phyloP scores from a whole-genome alignment of 2,797 vertebrate species.

The Danionella dracula region DNA sequence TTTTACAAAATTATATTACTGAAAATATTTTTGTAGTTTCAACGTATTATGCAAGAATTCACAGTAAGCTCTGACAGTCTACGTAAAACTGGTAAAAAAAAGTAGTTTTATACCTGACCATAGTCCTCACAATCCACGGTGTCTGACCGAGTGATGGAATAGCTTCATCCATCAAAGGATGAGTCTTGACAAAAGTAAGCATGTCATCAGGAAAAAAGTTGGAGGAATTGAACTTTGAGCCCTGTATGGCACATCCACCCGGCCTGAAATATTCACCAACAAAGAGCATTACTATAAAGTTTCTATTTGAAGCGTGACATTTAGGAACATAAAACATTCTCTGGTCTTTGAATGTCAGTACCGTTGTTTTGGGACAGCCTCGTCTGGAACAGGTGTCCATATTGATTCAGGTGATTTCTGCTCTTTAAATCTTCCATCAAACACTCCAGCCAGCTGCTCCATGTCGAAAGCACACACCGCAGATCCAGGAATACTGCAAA shows the following conservation, averaged over 20 bases:
- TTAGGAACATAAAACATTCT: slow-evolving; percentile 39
- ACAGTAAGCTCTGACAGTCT: no score
- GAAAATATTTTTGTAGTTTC: no score
- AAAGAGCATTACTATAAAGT: slow-evolving; percentile 4
- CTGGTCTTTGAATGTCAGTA: slow-evolving; percentile 53
- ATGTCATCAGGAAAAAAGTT: slow-evolving; percentile 92
- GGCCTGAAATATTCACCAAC: slow-evolving; percentile 68
- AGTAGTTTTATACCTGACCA: slow-evolving; percentile 77
- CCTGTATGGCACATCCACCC: slow-evolving; percentile 81
- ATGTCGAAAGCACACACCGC: slow-evolving; percentile 96
- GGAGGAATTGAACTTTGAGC: slow-evolving; percentile 85
- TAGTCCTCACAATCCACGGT: slow-evolving; percentile 90
- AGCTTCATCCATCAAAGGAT: slow-evolving; percentile 91
- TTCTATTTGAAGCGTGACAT: slow-evolving; percentile 12
- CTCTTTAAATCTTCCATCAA: slow-evolving; percentile 92
- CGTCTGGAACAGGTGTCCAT: slow-evolving; percentile 91
- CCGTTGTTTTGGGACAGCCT: slow-evolving; percentile 89
- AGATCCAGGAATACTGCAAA: slow-evolving; percentile 84
- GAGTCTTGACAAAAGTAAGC: slow-evolving; percentile 92
- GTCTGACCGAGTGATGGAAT: slow-evolving; percentile 81
- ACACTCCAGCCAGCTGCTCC: slow-evolving; percentile 83
- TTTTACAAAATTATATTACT: no score
- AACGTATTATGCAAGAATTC: no score
- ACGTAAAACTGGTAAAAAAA: no score
- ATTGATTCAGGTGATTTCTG: slow-evolving; percentile 94